Base-by-base conservation (phyloP, 2,888 invertebrate genomes). In the Julus scandinavius region DNA sequence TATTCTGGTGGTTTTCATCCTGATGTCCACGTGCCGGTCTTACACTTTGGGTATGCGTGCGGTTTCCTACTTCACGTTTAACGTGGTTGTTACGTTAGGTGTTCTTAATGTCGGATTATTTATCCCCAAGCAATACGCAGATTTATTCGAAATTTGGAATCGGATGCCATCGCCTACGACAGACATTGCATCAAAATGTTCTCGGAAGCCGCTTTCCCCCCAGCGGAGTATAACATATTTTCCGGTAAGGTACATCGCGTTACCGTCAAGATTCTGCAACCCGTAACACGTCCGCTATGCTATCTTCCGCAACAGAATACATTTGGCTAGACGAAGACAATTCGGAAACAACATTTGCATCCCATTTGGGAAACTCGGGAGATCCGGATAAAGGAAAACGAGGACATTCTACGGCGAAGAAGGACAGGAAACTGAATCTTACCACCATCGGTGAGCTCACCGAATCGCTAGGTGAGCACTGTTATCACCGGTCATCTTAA, bases 311-410 rank as follows among this genome's bases (percentile, higher is more conserved):
- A 6, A 7, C 20, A 72, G 72, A 72, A 11, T 72, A 72, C 72
- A 72, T 72, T 29, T 72, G 72, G 72, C 72, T 72, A 29, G 72
- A 72, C 29, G 72, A 72, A 72, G 72, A 72, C 29, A 72, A 72
- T 72, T 9, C 72, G 6, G 72, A 72, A 72, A 72, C 72, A 17
- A 72, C 72, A 2, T 72, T 29, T 11, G 72, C 72, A 20, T 29
- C 72, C 29, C 20, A 20, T 20, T 29, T 29, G 72, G 72, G 29
- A 7, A 72, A 72, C 7, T 29, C 29, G 1, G 72, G 29, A 72
- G n/a, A 9, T 1, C 72, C 5, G 29, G 72, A 72, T 5, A 29
- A 29, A 72, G 72, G 7, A 20, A 72, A 72, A 9, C 72, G n/a
- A 1, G 29, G 72, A 20, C 72, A 20, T 9, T 20, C 5, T 72